Percentiles rank a stretch among this genome's conserved stretches.
Conservation (phyloP, 92 coral and sea anemone species). For the Bergia sp. region DNA sequence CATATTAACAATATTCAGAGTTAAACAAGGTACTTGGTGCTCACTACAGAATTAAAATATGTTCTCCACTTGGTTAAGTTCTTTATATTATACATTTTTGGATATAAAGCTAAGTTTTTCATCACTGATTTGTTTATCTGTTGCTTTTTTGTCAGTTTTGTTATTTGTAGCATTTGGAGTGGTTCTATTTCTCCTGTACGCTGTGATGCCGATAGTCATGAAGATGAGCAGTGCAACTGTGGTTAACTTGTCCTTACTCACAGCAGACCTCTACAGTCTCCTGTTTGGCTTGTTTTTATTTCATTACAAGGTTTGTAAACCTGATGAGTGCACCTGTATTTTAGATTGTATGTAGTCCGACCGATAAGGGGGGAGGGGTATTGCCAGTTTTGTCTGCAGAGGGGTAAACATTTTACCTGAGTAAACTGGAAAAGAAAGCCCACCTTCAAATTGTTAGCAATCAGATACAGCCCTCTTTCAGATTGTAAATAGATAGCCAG, state of each 20-base stretch:
- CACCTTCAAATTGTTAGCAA: too few relatives aligned
- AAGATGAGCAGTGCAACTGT: constrained; percentile 87
- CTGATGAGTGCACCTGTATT: not conserved
- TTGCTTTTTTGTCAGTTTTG: constrained; percentile 58
- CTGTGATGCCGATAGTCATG: constrained; percentile 76
- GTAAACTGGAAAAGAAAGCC: not conserved
- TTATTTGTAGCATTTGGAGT: constrained; percentile 73
- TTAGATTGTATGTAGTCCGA: too few relatives aligned
- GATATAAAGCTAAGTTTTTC: too few relatives aligned
- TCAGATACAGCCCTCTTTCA: too few relatives aligned
- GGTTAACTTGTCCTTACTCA: constrained; percentile 86
- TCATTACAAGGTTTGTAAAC: constrained; percentile 73
- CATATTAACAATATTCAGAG: too few relatives aligned
- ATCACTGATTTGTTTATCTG: not conserved
- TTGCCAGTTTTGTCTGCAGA: too few relatives aligned
- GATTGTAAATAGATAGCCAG: not conserved
- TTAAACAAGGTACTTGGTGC: too few relatives aligned
- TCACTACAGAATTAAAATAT: too few relatives aligned
- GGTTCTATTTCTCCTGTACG: constrained; percentile 74
- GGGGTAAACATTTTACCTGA: too few relatives aligned
- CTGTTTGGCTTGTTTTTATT: constrained; percentile 85
- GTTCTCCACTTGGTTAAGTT: too few relatives aligned
- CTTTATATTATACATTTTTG: too few relatives aligned
- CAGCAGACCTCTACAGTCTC: constrained; percentile 91
- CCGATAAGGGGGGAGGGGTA: not conserved